These are phyloP conservation scores for Caerostris extrusa DNA, from an alignment of 1,140 invertebrate species.

Conservation along the genomic window DNA sequence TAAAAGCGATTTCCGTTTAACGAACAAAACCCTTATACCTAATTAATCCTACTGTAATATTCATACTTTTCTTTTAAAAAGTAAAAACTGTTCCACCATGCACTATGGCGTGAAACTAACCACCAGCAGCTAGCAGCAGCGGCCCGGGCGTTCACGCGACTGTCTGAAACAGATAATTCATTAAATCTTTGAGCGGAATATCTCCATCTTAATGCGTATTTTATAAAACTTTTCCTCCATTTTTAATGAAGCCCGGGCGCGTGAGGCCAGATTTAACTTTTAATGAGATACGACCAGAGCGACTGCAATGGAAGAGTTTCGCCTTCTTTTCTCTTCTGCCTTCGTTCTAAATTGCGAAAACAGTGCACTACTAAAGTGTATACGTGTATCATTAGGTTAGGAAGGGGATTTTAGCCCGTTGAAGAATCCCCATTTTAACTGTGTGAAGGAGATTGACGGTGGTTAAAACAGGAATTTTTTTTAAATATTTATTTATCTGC, in stretches of 20 bases:
- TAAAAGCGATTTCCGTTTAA: no score
- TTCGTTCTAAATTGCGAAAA: background rate
- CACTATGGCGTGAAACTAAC: background rate
- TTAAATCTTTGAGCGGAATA: slow-evolving; percentile 42
- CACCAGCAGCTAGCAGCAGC: background rate
- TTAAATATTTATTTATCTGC: background rate
- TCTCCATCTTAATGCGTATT: slow-evolving; percentile 51
- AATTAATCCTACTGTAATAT: background rate
- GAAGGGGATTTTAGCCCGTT: background rate
- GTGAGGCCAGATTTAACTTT: background rate
- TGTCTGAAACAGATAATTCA: slow-evolving; percentile 20
- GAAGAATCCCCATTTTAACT: background rate
- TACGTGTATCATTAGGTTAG: slow-evolving; percentile 31
- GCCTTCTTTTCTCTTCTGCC: background rate
- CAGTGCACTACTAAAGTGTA: background rate
- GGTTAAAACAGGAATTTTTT: background rate
- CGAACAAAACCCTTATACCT: background rate
- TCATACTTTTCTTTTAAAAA: slow-evolving; percentile 34
- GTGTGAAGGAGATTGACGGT: background rate
- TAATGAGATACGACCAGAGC: slow-evolving; percentile 25
- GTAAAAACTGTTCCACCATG: background rate
- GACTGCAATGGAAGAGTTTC: background rate
- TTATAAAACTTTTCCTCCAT: slow-evolving; percentile 50
- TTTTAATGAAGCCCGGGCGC: slow-evolving; percentile 26
- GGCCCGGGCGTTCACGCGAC: slow-evolving; percentile 18